Evolutionary conservation across 2,797 vertebrate genomes (phyloP).

Genomic region (Spinus pinus): DNA sequence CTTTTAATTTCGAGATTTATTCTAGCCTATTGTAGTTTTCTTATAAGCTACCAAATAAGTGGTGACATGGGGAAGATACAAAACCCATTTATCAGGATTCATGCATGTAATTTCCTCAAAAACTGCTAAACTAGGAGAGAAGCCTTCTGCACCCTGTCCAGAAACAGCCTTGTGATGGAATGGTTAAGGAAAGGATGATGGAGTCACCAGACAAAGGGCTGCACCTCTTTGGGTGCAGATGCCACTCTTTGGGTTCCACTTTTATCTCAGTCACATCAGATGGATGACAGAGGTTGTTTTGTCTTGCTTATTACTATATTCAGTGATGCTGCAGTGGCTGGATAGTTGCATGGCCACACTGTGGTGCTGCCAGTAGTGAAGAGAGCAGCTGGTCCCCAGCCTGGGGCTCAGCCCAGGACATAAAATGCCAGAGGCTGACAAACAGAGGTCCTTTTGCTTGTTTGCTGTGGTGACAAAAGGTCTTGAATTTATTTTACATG

Average conservation of each 20-base stretch:
- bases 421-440: neutral
- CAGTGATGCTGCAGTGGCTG: neutral
- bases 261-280: neutral
- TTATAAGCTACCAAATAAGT: neutral
- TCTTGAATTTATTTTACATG: neutral
- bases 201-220: neutral
- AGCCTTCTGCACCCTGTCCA: neutral
- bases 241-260: neutral
- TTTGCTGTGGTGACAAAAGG: neutral
- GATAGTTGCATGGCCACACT: neutral
- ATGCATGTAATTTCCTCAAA: neutral
- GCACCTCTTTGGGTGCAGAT: neutral
- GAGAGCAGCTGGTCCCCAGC: neutral
- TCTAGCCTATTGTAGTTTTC: neutral
- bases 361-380: neutral
- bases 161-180: neutral
- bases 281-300: neutral
- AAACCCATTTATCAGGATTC: neutral
- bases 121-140: neutral
- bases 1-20: neutral
- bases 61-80: neutral
- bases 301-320: neutral
- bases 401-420: fast-evolving
- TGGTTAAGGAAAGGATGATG: neutral
- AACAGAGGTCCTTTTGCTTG: neutral